phyloP scores from a whole-genome alignment of 2,888 invertebrate species.

The Phortica okadai region DNA sequence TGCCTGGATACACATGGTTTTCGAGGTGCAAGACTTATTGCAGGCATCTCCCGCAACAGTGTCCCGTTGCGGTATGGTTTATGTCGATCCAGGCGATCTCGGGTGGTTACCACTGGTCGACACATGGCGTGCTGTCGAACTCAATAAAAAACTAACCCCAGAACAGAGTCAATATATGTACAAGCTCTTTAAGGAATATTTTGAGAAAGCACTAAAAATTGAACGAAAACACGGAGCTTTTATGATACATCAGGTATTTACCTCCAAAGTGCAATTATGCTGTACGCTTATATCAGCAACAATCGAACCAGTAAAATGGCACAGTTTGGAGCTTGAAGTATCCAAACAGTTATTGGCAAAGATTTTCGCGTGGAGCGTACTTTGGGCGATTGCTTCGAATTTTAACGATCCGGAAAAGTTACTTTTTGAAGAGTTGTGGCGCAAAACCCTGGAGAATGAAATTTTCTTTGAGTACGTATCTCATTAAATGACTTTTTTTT shows the following conservation, averaged over 20 bases:
- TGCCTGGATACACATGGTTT: constrained; percentile 92
- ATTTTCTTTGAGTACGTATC: constrained; percentile 57
- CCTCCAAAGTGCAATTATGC: constrained; percentile 87
- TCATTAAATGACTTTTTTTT: background rate
- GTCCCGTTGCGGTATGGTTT: constrained; percentile 91
- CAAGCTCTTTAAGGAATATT: constrained; percentile 81
- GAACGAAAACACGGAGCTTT: constrained; percentile 83
- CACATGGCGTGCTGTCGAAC: constrained; percentile 82
- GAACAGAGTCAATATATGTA: constrained; percentile 81
- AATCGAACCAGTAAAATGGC: constrained; percentile 80
- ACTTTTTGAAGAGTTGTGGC: constrained; percentile 83
- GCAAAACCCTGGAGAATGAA: constrained; percentile 79
- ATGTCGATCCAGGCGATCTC: constrained; percentile 89
- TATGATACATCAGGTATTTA: constrained; percentile 89
- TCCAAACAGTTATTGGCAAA: constrained; percentile 83
- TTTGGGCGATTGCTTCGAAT: constrained; percentile 94
- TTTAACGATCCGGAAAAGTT: constrained; percentile 83
- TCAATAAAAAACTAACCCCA: constrained; percentile 78
- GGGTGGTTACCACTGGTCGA: constrained; percentile 88
- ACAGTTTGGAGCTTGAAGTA: constrained; percentile 77
- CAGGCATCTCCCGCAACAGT: constrained; percentile 96
- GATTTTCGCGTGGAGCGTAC: constrained; percentile 87
- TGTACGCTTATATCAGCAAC: constrained; percentile 86
- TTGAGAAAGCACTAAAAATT: constrained; percentile 82
- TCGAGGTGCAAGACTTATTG: constrained; percentile 89